A percentile compares a stretch with the other conserved stretches of the same genome.
Conservation (phyloP, 2,797 vertebrate genomes). For the Clangula hyemalis region DNA sequence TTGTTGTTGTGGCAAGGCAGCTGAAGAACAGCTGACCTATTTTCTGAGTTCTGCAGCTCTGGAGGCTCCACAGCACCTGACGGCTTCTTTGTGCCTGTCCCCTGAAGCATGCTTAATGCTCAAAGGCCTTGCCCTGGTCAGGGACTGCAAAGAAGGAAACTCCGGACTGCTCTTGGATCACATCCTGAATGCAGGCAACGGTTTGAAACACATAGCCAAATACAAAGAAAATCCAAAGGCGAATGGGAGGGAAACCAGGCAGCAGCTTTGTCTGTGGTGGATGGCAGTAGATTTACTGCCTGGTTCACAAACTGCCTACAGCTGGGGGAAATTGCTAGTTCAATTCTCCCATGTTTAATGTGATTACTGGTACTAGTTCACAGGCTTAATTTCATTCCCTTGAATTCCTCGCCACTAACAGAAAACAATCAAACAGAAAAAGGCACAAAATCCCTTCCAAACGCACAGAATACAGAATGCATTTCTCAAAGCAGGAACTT, state of each 20-base stretch:
- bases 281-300: conserved; percentile 28
- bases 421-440: conserved; percentile 11
- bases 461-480: neutral
- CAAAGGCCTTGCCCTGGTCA: neutral
- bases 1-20: neutral
- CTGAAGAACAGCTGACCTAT: conserved; percentile 53
- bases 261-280: conserved; percentile 32
- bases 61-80: conserved; percentile 35
- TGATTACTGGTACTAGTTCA: conserved; percentile 42
- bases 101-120: conserved; percentile 19
- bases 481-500: conserved; percentile 20
- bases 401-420: conserved; percentile 18
- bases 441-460: neutral
- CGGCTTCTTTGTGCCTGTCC: conserved; percentile 39
- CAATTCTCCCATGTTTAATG: conserved; percentile 34
- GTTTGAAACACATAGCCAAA: neutral
- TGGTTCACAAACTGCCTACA: conserved; percentile 50
- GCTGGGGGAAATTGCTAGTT: conserved; percentile 44
- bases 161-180: neutral
- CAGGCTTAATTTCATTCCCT: conserved; percentile 33
- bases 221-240: conserved; percentile 27
- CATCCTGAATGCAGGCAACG: neutral
- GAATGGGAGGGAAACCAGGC: conserved; percentile 19
- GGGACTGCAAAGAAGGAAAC: conserved; percentile 2
- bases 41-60: conserved; percentile 10